These are phyloP conservation scores for Leptinotarsa haldemani DNA, from an alignment of 2,888 invertebrate genomes.

Conservation along the genomic window DNA sequence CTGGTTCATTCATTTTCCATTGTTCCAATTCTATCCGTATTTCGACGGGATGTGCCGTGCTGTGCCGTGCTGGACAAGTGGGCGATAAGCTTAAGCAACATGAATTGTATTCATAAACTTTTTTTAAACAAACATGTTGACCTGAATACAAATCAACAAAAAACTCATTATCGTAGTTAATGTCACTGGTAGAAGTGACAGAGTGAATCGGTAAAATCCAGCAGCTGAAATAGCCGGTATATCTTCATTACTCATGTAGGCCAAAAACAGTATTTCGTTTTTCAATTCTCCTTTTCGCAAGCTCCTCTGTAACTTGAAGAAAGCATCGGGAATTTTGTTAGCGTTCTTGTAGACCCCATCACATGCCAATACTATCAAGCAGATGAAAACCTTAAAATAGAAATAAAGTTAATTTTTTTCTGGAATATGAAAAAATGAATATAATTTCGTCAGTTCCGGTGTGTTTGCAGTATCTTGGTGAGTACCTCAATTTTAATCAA, in stretches of 20 bases:
- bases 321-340: not conserved
- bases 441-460: too few relatives aligned
- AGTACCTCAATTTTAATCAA: too few relatives aligned
- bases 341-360: not conserved
- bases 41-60: too few relatives aligned
- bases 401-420: not conserved
- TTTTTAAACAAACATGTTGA: not conserved
- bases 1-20: too few relatives aligned
- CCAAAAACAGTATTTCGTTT: not conserved
- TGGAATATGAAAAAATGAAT: too few relatives aligned
- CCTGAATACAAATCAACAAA: conserved; percentile 1
- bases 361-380: not conserved
- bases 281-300: not conserved
- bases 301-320: not conserved
- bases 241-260: not conserved
- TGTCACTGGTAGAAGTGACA: conserved; percentile 1
- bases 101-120: not conserved
- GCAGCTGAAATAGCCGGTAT: not conserved
- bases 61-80: too few relatives aligned
- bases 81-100: too few relatives aligned
- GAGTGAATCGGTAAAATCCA: not conserved
- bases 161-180: conserved; percentile 1
- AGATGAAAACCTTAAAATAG: not conserved
- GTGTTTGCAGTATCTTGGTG: too few relatives aligned
- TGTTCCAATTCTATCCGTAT: too few relatives aligned